Conservation (phyloP, 2,113 vertebrate species). For the Rhizomys pruinosus region DNA sequence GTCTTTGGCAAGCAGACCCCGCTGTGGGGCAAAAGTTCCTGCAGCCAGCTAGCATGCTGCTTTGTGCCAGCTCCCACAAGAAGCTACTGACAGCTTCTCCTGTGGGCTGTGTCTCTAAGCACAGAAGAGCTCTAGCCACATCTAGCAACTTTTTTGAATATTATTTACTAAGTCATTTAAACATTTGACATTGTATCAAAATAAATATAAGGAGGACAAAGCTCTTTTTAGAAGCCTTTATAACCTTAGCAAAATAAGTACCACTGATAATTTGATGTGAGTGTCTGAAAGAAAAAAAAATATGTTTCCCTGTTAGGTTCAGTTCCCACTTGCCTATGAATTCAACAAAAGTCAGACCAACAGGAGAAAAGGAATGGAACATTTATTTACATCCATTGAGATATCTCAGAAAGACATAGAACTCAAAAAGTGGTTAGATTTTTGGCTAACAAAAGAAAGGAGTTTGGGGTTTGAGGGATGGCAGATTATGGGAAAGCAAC, state of each 20-base stretch:
- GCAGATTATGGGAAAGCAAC: too few relatives aligned
- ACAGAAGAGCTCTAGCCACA: too few relatives aligned
- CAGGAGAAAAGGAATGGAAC: background rate
- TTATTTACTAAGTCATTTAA: conserved; percentile 10
- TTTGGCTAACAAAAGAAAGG: background rate
- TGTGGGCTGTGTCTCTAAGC: too few relatives aligned
- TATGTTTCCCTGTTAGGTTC: background rate
- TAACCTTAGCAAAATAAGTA: background rate
- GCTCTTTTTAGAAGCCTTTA: background rate
- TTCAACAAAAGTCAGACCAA: background rate
- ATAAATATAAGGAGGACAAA: background rate
- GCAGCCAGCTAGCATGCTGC: too few relatives aligned
- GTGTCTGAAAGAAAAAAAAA: background rate
- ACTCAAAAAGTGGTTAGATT: background rate
- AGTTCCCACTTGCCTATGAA: background rate
- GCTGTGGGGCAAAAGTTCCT: too few relatives aligned
- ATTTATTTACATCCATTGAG: background rate
- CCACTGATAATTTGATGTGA: background rate
- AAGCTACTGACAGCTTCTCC: too few relatives aligned
- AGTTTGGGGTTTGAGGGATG: background rate
- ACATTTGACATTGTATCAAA: background rate
- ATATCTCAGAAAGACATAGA: background rate
- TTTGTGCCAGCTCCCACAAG: too few relatives aligned
- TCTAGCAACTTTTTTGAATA: background rate
- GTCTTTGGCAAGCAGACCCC: too few relatives aligned